Percentiles rank a stretch among this genome's conserved stretches.
phyloP scores from a whole-genome alignment of 2,797 vertebrate genomes.

The Diceros bicornis region DNA sequence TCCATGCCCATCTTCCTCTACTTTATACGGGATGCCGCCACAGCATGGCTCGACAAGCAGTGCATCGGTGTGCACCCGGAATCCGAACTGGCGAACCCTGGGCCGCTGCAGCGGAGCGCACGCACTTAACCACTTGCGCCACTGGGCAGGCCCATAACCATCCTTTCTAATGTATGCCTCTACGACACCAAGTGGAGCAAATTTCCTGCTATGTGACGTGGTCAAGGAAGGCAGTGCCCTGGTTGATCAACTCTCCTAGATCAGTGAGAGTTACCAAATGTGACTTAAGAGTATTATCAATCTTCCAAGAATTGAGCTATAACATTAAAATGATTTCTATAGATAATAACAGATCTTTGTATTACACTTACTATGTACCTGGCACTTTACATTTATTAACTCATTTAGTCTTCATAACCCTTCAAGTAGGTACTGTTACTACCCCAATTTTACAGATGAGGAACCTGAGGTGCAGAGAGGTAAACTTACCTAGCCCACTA shows the following conservation, averaged over 20 bases:
- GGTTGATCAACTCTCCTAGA: not conserved
- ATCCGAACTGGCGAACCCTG: too few relatives aligned
- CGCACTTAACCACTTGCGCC: too few relatives aligned
- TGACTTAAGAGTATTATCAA: not conserved
- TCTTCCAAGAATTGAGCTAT: not conserved
- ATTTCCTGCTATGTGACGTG: not conserved
- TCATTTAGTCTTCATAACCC: not conserved
- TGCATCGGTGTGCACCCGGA: too few relatives aligned
- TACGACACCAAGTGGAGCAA: not conserved
- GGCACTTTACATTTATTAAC: not conserved
- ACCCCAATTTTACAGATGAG: not conserved
- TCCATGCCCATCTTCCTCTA: too few relatives aligned
- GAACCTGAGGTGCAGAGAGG: not conserved
- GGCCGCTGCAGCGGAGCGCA: too few relatives aligned
- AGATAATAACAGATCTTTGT: not conserved
- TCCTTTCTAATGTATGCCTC: not conserved
- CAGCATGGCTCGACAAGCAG: too few relatives aligned
- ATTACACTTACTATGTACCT: not conserved
- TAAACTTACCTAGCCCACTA: not conserved
- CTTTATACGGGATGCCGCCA: too few relatives aligned
- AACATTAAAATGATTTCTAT: not conserved
- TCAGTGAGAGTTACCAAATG: not conserved
- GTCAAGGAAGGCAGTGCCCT: not conserved
- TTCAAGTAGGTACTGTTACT: not conserved
- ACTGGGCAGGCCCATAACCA: not conserved